phyloP scores from a whole-genome alignment of 2,113 vertebrate species.

The Neogobius melanostomus region DNA sequence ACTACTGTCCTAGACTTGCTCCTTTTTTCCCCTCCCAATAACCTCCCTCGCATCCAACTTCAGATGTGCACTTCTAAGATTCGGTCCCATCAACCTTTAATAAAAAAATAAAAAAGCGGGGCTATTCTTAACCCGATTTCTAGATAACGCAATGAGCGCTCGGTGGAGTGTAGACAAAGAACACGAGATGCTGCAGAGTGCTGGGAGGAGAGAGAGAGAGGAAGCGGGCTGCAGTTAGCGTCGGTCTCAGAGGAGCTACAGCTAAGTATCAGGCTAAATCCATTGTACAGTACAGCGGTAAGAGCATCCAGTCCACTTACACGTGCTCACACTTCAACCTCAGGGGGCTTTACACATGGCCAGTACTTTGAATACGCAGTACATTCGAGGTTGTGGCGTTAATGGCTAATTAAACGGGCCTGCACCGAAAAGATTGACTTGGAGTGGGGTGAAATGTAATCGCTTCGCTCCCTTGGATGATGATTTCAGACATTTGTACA shows the following conservation, averaged over 20 bases:
- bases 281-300: conserved; percentile 38
- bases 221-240: conserved; percentile 48
- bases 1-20: conserved; percentile 49
- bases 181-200: conserved; percentile 36
- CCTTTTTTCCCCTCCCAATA: conserved; percentile 13
- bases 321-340: background rate
- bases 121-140: conserved; percentile 16
- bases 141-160: background rate
- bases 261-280: conserved; percentile 35
- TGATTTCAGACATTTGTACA: too few species aligned
- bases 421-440: too few species aligned
- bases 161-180: conserved; percentile 43
- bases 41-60: background rate
- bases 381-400: background rate
- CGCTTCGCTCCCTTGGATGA: too few species aligned
- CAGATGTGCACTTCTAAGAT: conserved; percentile 31
- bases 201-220: conserved; percentile 22
- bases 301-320: conserved; percentile 26
- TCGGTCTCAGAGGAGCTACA: conserved; percentile 42
- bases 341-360: background rate
- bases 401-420: background rate
- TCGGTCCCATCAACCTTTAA: conserved; percentile 37
- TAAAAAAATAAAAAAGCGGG: conserved; percentile 32
- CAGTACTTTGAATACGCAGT: background rate
- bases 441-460: too few species aligned